phyloP scores from a whole-genome alignment of 2,113 vertebrate genomes.

The Bos taurus region DNA sequence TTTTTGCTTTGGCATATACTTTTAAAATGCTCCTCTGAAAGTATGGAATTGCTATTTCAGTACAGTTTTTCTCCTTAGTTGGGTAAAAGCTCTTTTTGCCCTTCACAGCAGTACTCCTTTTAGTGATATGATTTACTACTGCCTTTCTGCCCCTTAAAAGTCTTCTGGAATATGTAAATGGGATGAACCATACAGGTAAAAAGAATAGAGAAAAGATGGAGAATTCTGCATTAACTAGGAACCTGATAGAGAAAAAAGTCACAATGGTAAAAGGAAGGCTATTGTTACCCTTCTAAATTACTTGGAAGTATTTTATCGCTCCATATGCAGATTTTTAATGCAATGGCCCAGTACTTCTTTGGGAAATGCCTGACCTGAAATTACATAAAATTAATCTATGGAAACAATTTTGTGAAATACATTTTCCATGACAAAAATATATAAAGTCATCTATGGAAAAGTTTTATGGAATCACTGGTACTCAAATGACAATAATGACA shows the following conservation, averaged over 20 bases:
- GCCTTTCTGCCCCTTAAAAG: not conserved
- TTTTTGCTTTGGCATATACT: slow-evolving; percentile 22
- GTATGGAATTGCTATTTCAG: not conserved
- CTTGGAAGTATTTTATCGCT: not conserved
- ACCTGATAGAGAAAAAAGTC: not conserved
- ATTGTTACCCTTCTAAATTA: not conserved
- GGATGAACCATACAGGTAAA: not conserved
- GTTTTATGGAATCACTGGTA: not conserved
- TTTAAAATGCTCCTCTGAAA: slow-evolving; percentile 15
- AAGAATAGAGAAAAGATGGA: not conserved
- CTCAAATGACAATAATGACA: not conserved
- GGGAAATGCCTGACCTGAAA: slow-evolving; percentile 14
- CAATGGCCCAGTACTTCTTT: not conserved
- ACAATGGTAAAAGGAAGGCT: not conserved
- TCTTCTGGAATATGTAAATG: not conserved
- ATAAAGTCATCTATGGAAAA: not conserved
- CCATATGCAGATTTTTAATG: not conserved
- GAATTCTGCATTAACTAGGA: slow-evolving; percentile 20
- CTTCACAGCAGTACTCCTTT: not conserved
- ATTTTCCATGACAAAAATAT: not conserved
- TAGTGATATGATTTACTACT: not conserved
- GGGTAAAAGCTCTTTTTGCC: not conserved
- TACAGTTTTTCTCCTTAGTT: not conserved
- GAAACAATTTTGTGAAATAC: not conserved
- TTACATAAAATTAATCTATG: not conserved